A percentile compares a stretch with the other conserved stretches of the same genome.
These are phyloP conservation scores for Buteo buteo DNA, from an alignment of 2,113 vertebrate species.

Conservation along the genomic window DNA sequence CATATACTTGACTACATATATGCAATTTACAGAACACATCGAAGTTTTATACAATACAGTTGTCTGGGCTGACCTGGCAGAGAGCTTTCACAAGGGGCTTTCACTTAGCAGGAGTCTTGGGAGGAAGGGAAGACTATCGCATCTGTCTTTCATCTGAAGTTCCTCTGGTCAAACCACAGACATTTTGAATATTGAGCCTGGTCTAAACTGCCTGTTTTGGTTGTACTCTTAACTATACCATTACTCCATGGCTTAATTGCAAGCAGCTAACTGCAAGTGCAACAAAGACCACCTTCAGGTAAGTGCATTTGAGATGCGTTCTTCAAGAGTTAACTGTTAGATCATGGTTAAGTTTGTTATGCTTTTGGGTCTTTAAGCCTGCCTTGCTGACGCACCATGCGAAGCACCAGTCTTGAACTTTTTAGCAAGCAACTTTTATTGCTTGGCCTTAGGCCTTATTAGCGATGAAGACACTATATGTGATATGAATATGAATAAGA, in stretches of 20 bases:
- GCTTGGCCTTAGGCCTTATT: not conserved
- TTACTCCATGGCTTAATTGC: not conserved
- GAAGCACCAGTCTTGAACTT: not conserved
- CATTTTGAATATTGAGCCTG: not conserved
- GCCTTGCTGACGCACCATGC: not conserved
- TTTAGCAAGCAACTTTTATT: not conserved
- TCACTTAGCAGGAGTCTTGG: not conserved
- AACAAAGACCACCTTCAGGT: not conserved
- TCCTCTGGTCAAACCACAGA: not conserved
- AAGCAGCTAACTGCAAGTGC: not conserved
- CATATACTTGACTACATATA: not conserved
- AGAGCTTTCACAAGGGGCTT: not conserved
- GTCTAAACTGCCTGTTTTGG: not conserved
- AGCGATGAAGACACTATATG: not conserved
- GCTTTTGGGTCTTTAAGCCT: not conserved
- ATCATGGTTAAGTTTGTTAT: not conserved
- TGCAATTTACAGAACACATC: not conserved
- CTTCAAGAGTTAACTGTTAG: not conserved
- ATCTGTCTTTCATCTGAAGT: not conserved
- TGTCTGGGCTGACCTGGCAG: not conserved
- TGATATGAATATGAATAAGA: not conserved
- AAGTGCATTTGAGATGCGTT: not conserved
- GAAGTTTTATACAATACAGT: not conserved
- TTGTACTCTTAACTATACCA: rapidly evolving
- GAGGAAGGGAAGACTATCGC: not conserved